These are phyloP conservation scores for Otus sunia DNA, from an alignment of 2,113 vertebrate species.

Conservation along the genomic window DNA sequence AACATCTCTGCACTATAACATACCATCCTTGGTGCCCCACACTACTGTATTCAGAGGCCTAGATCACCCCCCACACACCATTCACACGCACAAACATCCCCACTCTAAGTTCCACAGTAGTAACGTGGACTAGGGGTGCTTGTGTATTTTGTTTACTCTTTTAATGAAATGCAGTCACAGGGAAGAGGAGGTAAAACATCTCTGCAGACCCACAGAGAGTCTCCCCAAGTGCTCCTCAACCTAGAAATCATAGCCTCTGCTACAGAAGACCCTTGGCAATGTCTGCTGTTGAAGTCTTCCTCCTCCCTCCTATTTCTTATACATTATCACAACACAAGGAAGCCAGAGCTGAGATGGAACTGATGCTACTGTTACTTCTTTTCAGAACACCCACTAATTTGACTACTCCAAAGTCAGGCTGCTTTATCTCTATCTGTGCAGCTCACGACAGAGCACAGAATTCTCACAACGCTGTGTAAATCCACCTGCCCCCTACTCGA, in stretches of 20 bases:
- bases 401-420: neutral
- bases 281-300: neutral
- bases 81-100: neutral
- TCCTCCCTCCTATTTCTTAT: neutral
- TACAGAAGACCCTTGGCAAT: neutral
- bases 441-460: neutral
- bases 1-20: neutral
- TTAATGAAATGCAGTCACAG: neutral
- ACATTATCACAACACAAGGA: neutral
- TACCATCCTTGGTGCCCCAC: neutral
- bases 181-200: neutral
- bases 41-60: neutral
- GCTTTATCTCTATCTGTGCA: neutral
- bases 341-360: neutral
- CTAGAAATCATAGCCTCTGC: neutral
- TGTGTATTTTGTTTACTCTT: neutral
- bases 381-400: neutral
- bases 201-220: neutral
- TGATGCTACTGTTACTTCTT: neutral
- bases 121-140: neutral
- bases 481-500: neutral
- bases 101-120: neutral
- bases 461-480: neutral
- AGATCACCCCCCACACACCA: neutral
- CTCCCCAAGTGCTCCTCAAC: neutral